Percentiles rank a stretch among this genome's conserved stretches.
These are phyloP conservation scores for Microplitis demolitor DNA, from an alignment of 1,140 invertebrate genomes.

Conservation along the genomic window DNA sequence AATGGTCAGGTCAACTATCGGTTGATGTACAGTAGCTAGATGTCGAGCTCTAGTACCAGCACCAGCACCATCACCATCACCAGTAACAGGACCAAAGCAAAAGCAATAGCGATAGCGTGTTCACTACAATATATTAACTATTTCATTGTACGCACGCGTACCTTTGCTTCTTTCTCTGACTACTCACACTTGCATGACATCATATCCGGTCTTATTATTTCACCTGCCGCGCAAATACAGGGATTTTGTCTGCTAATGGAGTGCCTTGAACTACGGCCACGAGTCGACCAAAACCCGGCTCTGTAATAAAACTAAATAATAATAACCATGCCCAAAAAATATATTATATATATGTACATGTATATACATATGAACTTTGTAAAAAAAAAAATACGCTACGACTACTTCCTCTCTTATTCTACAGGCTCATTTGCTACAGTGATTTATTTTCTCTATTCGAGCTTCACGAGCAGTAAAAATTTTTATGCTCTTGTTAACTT, in stretches of 20 bases:
- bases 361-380: not conserved
- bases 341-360: not conserved
- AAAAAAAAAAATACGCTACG: not conserved
- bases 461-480: conserved; percentile 1
- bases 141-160: conserved; percentile 13
- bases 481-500: not conserved
- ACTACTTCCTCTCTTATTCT: not conserved
- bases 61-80: too few species aligned
- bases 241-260: conserved; percentile 37
- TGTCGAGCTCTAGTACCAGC: too few species aligned
- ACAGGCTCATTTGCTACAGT: not conserved
- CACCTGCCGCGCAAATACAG: conserved; percentile 24
- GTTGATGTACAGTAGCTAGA: conserved; percentile 22
- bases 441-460: not conserved
- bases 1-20: conserved; percentile 43
- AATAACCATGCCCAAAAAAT: not conserved
- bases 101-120: not conserved
- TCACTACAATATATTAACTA: conserved; percentile 12
- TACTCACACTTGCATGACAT: conserved; percentile 35
- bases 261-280: conserved; percentile 35
- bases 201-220: conserved; percentile 54
- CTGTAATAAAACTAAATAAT: too few species aligned
- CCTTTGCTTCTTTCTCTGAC: not conserved
- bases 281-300: conserved; percentile 23
- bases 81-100: too few species aligned